phyloP scores from a whole-genome alignment of 2,797 vertebrate genomes.

The Lithobates pipiens region DNA sequence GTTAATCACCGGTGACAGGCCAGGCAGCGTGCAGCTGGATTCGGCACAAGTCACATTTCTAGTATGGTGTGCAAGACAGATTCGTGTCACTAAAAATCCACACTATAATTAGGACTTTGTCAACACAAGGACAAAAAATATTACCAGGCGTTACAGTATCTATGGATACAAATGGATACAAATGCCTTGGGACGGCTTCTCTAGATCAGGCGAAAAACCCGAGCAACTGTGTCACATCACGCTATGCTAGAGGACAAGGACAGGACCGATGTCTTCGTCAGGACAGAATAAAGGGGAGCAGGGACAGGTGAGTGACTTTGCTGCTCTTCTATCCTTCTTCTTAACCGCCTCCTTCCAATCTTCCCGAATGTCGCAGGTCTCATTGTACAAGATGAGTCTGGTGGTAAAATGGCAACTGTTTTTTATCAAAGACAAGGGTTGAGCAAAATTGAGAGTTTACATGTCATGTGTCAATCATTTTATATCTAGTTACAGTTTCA shows the following conservation, averaged over 20 bases:
- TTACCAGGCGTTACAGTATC: constrained; percentile 17
- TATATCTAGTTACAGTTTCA: too few relatives aligned
- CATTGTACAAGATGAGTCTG: not conserved
- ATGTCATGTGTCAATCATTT: too few relatives aligned
- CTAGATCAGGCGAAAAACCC: not conserved
- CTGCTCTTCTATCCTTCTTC: not conserved
- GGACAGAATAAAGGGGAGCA: not conserved
- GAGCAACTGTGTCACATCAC: not conserved
- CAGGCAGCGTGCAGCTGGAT: not conserved
- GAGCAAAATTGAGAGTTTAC: too few relatives aligned
- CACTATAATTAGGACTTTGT: constrained; percentile 51
- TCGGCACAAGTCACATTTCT: not conserved
- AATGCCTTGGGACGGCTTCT: constrained; percentile 31
- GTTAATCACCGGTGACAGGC: not conserved
- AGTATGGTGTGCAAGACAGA: not conserved
- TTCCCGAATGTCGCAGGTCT: not conserved
- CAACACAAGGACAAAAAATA: constrained; percentile 38
- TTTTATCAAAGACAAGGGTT: not conserved
- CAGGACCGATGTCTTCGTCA: not conserved
- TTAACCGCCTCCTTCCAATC: not conserved
- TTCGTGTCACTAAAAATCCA: not conserved
- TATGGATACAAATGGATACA: constrained; percentile 49
- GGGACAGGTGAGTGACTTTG: constrained; percentile 9
- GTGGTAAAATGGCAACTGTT: not conserved
- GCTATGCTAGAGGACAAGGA: not conserved